Base-by-base conservation (phyloP, 2,113 vertebrate genomes). In the Circaetus cinerascens region DNA sequence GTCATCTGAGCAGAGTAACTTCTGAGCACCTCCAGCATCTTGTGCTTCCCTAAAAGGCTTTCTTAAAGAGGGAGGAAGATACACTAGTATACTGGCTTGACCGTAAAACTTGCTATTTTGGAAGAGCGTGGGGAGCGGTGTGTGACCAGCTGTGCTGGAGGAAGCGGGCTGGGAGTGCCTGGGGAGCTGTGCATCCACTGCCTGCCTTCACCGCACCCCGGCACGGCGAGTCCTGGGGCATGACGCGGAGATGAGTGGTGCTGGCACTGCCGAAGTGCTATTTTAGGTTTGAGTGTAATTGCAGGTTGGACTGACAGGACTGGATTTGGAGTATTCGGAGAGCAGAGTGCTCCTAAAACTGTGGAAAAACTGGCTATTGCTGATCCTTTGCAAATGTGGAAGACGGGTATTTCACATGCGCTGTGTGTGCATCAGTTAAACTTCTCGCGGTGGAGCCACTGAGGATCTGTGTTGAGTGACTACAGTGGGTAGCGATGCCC, bases 201-300 rank as follows among this genome's bases (percentile, higher is more conserved):
- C 43, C 73, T 40, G 78, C 88, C 34, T 1, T 32, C 5, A 5
- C 62, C 79, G 19, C 91, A 36, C 81, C 87, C 80, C 2, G 2
- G 67, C 3, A 4, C 4, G 17, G 75, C 16, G 3, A 45, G 89
- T 55, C 89, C 84, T 1, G 4, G 81, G 91, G 57, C 66, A 40
- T 72, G 91, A 77, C 23, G 26, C 14, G 5, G 75, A 9, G 74
- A 16, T 67, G 71, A 80, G 78, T 59, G 60, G 62, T 48, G 77
- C 82, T 94, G 88, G 81, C 85, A 43, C 53, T 3, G 22, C 74
- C 0, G 1, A 23, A 67, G 13, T 53, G 67, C 86, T 88, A 68
- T 94, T 91, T 93, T 91, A 22, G 84, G 60, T 76, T 93, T 18
- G 51, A n/a, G 73, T 13, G 45, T 95, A 93, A 92, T 87, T 82